Evolutionary conservation across 2,888 invertebrate genomes (phyloP).

Genomic region (Eupithecia abbreviata): DNA sequence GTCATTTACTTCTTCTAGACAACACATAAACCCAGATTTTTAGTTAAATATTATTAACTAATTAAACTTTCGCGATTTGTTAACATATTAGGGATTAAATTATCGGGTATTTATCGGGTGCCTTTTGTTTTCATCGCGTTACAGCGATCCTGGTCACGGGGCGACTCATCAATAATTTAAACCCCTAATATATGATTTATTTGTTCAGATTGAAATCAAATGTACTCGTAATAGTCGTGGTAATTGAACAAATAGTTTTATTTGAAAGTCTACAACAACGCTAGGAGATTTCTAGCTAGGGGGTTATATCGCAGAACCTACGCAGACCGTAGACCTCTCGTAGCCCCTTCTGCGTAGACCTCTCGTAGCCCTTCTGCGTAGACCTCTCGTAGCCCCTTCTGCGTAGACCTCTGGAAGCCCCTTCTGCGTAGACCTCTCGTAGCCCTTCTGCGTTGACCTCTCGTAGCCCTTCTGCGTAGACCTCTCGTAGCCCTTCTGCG

Average conservation of each 20-base stretch:
- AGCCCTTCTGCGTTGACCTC: not conserved
- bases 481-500: not conserved
- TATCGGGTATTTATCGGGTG: too few species aligned
- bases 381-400: not conserved
- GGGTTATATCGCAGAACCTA: not conserved
- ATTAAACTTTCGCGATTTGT: too few species aligned
- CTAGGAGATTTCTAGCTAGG: not conserved
- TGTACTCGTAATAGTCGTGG: not conserved
- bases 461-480: not conserved
- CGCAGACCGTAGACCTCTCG: not conserved
- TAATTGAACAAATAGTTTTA: not conserved
- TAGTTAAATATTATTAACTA: not conserved
- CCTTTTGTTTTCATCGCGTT: too few species aligned
- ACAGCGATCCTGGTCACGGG: too few species aligned
- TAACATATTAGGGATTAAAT: too few species aligned
- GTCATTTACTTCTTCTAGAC: too few species aligned
- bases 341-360: not conserved
- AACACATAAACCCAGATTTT: not conserved
- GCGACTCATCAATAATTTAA: too few species aligned
- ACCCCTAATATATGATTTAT: not conserved
- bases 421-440: not conserved
- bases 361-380: not conserved
- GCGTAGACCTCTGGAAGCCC: not conserved
- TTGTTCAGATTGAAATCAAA: not conserved
- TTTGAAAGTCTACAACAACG: not conserved